These are phyloP conservation scores for Poeciliopsis presidionis DNA, from an alignment of 2,797 vertebrate genomes.

Conservation along the genomic window DNA sequence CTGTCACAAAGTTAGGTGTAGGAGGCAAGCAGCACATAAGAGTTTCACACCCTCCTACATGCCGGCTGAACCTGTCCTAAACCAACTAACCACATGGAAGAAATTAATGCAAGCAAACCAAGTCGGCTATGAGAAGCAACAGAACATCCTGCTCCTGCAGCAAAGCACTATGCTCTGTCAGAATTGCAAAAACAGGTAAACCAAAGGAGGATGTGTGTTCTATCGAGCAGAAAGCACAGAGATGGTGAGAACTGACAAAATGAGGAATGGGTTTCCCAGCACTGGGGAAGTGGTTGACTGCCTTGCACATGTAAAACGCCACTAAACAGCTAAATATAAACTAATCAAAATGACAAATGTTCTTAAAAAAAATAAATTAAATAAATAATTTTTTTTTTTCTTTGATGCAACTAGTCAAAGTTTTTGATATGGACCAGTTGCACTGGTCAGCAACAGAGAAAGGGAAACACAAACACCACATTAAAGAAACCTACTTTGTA, in stretches of 20 bases:
- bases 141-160: slow-evolving; percentile 72
- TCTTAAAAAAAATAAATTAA: neutral
- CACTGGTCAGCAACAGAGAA: neutral
- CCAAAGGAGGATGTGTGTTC: slow-evolving; percentile 58
- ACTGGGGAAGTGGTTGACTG: slow-evolving; percentile 63
- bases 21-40: slow-evolving; percentile 49
- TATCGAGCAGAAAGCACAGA: slow-evolving; percentile 26
- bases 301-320: slow-evolving; percentile 23
- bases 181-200: slow-evolving; percentile 40
- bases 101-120: slow-evolving; percentile 51
- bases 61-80: slow-evolving; percentile 64
- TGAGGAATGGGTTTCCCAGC: slow-evolving; percentile 58
- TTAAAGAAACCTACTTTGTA: neutral
- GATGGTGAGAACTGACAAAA: slow-evolving; percentile 48
- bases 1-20: slow-evolving; percentile 35
- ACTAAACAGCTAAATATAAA: slow-evolving; percentile 46
- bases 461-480: neutral
- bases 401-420: neutral
- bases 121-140: slow-evolving; percentile 50
- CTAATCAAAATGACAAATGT: slow-evolving; percentile 18
- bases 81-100: slow-evolving; percentile 68
- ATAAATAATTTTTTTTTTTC: neutral
- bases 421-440: neutral
- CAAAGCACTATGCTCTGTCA: slow-evolving; percentile 35
- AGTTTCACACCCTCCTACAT: slow-evolving; percentile 62